A percentile compares a stretch with the other conserved stretches of the same genome.
phyloP scores from a whole-genome alignment of 2,888 invertebrate genomes.

The Rhagophthalmus giganteus region DNA sequence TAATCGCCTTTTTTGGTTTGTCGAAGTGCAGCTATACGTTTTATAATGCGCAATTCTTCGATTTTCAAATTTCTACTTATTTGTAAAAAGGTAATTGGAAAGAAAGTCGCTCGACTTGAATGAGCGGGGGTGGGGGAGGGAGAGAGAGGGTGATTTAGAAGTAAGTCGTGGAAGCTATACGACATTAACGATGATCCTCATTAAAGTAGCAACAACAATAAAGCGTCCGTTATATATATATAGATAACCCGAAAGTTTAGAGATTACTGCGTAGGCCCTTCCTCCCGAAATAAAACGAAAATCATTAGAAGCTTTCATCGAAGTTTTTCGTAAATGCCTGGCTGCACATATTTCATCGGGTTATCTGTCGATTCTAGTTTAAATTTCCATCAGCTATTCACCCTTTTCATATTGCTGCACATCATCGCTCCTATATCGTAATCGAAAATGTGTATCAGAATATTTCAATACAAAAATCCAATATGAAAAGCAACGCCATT shows the following conservation, averaged over 20 bases:
- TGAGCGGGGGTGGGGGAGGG: too few species aligned
- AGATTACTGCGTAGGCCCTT: constrained; percentile 2
- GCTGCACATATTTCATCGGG: constrained; percentile 15
- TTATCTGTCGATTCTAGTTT: constrained; percentile 17
- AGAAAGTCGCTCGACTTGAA: too few species aligned
- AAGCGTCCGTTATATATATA: constrained; percentile 1
- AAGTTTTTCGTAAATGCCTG: constrained; percentile 9
- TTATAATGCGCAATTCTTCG: too few species aligned
- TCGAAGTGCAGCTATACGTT: too few species aligned
- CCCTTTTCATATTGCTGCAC: constrained; percentile 15
- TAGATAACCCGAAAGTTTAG: background rate
- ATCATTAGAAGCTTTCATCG: constrained; percentile 13
- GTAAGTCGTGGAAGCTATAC: background rate
- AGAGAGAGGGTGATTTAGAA: background rate
- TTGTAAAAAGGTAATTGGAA: too few species aligned
- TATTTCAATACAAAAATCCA: constrained; percentile 27
- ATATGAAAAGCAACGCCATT: constrained; percentile 21
- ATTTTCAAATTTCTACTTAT: too few species aligned
- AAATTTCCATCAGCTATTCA: constrained; percentile 15
- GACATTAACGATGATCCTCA: background rate
- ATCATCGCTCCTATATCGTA: constrained; percentile 15
- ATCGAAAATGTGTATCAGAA: constrained; percentile 22
- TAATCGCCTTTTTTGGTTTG: too few species aligned
- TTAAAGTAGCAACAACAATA: constrained; percentile 1
- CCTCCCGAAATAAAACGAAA: constrained; percentile 1